phyloP scores from a whole-genome alignment of 2,888 invertebrate species.

The Rhingia rostrata region DNA sequence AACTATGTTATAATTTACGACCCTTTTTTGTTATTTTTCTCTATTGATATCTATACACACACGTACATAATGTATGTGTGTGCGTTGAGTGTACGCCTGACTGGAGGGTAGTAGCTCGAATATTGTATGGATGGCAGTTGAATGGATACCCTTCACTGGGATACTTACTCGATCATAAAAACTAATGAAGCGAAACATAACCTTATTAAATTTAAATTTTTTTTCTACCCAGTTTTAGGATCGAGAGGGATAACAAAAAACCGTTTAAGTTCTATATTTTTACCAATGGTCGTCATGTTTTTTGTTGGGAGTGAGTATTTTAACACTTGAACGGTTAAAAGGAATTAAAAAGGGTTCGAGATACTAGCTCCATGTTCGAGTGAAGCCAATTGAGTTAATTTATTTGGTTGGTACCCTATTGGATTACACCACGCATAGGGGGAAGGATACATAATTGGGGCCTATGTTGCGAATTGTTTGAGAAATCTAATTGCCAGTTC shows the following conservation, averaged over 20 bases:
- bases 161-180: slow-evolving; percentile 64
- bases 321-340: slow-evolving; percentile 5
- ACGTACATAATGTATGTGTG: too few species aligned
- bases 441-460: too few species aligned
- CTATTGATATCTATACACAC: neutral
- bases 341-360: slow-evolving; percentile 44
- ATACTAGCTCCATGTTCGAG: neutral
- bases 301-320: neutral
- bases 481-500: slow-evolving; percentile 54
- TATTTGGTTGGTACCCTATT: slow-evolving; percentile 42
- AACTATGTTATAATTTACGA: slow-evolving; percentile 63
- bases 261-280: slow-evolving; percentile 34
- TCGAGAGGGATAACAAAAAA: slow-evolving; percentile 38
- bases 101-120: neutral
- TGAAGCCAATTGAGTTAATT: slow-evolving; percentile 47
- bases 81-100: too few species aligned
- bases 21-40: slow-evolving; percentile 16
- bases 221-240: slow-evolving; percentile 21
- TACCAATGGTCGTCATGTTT: neutral
- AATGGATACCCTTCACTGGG: slow-evolving; percentile 41
- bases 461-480: neutral
- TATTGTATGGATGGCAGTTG: slow-evolving; percentile 4
- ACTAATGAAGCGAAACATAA: slow-evolving; percentile 68
- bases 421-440: slow-evolving; percentile 45
- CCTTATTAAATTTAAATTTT: slow-evolving; percentile 57